Conservation (phyloP, 2,888 invertebrate species). For the Apodemia zela region DNA sequence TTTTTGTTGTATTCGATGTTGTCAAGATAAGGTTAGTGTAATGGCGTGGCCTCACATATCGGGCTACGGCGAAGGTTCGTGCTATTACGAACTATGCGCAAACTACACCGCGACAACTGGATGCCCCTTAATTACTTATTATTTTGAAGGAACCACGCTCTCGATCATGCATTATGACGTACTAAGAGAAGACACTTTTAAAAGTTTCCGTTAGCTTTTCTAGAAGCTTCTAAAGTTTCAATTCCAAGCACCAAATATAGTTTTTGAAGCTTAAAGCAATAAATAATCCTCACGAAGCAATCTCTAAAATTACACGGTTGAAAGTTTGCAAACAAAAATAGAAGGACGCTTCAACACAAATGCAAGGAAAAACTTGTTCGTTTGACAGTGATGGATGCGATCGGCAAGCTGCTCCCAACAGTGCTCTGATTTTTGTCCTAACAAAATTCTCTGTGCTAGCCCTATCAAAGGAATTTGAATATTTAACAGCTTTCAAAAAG, state of each 20-base stretch:
- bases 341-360: conserved; percentile 54
- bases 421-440: conserved; percentile 45
- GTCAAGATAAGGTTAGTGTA: too few species aligned
- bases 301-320: conserved; percentile 61
- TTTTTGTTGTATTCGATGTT: too few species aligned
- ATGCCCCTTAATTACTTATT: too few species aligned
- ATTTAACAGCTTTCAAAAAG: neutral
- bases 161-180: too few species aligned
- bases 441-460: conserved; percentile 7
- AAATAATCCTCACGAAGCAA: conserved; percentile 53
- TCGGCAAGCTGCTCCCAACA: conserved; percentile 48
- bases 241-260: conserved; percentile 6
- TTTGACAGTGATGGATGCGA: conserved; percentile 73
- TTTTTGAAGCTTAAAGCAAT: conserved; percentile 33
- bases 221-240: neutral
- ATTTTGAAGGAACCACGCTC: too few species aligned
- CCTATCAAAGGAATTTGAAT: neutral
- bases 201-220: too few species aligned
- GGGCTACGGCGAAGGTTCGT: too few species aligned
- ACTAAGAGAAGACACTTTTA: too few species aligned
- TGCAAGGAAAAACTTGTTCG: conserved; percentile 68
- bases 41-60: too few species aligned
- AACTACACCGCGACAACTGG: too few species aligned
- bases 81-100: too few species aligned
- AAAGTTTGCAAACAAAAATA: conserved; percentile 73